phyloP scores from a whole-genome alignment of 2,888 invertebrate genomes.

The Thysanoteuthis rhombus region DNA sequence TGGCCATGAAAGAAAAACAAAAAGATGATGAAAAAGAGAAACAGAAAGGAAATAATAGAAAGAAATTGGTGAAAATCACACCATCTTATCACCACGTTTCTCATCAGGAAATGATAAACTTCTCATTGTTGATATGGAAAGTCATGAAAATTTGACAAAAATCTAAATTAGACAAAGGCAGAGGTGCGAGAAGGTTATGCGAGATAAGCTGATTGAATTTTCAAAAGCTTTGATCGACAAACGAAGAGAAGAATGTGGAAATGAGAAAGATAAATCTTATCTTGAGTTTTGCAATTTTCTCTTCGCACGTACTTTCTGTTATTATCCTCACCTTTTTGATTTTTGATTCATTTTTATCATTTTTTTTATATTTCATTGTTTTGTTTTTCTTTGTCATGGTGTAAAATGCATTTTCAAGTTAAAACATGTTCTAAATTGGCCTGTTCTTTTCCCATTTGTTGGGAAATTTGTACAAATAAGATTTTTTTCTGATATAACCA shows the following conservation, averaged over 20 bases:
- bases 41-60: not conserved
- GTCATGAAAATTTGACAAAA: not conserved
- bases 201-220: not conserved
- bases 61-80: not conserved
- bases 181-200: not conserved
- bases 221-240: not conserved
- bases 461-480: not conserved
- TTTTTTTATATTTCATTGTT: not conserved
- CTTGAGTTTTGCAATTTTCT: not conserved
- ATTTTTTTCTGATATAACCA: not conserved
- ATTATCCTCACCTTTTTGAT: not conserved
- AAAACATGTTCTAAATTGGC: not conserved
- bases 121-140: not conserved
- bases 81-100: not conserved
- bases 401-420: not conserved
- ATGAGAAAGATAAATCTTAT: not conserved
- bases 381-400: not conserved
- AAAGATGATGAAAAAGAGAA: not conserved
- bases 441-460: not conserved
- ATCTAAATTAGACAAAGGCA: not conserved
- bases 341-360: not conserved
- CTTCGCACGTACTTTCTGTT: not conserved
- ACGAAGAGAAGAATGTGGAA: not conserved
- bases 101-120: not conserved
- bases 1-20: not conserved